Percentiles rank a stretch among this genome's conserved stretches.
phyloP scores from a whole-genome alignment of 2,113 vertebrate genomes.

The Rhagologus leucostigma region DNA sequence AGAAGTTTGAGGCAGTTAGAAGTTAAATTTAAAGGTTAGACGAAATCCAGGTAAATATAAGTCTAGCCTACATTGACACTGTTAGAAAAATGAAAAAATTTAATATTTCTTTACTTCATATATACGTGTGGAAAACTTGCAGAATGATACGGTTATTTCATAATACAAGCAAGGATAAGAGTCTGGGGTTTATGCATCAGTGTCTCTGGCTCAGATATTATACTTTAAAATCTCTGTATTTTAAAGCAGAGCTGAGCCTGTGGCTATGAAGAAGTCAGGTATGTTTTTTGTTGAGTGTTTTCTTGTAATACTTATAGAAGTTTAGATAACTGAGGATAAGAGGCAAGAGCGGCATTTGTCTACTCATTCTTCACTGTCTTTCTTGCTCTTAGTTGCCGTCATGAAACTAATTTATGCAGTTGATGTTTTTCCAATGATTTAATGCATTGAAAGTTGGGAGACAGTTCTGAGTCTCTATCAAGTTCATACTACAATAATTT shows the following conservation, averaged over 20 bases:
- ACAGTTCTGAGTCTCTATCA: neutral
- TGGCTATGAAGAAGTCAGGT: neutral
- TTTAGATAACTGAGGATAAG: neutral
- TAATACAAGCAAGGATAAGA: neutral
- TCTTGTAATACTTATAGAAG: neutral
- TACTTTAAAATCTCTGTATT: neutral
- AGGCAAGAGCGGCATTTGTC: neutral
- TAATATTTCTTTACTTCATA: neutral
- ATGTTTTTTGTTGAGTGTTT: neutral
- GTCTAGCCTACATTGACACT: neutral
- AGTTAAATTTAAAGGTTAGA: neutral
- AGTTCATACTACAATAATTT: neutral
- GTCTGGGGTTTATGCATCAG: neutral
- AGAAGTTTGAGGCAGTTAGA: neutral
- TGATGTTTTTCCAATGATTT: neutral
- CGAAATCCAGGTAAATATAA: neutral
- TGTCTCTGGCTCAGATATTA: neutral
- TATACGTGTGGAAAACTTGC: neutral
- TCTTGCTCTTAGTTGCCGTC: neutral
- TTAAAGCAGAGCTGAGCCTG: neutral
- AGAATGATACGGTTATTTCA: neutral
- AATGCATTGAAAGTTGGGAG: neutral
- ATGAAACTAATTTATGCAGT: neutral
- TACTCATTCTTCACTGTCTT: neutral
- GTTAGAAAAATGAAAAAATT: neutral